A percentile compares a stretch with the other conserved stretches of the same genome.
Conservation (phyloP, 2,113 vertebrate species). For the Archocentrus centrarchus region DNA sequence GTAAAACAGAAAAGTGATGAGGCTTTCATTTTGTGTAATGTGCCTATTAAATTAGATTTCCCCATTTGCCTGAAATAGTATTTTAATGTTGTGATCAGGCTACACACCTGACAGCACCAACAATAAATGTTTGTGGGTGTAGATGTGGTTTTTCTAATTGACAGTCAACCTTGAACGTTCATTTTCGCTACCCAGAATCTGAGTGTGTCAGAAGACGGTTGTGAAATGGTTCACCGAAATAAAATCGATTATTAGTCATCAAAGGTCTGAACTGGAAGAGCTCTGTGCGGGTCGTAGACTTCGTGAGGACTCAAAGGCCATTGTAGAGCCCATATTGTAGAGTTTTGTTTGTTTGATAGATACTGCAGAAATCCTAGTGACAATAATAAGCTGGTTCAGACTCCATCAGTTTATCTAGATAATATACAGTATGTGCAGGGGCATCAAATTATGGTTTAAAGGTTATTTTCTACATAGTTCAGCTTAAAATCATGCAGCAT, state of each 20-base stretch:
- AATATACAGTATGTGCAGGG: background rate
- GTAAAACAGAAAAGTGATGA: background rate
- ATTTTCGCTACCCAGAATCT: background rate
- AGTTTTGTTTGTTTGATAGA: background rate
- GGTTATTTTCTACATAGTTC: background rate
- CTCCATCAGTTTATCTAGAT: background rate
- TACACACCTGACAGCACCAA: background rate
- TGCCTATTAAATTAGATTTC: conserved; percentile 18
- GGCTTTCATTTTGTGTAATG: background rate
- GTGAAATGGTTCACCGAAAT: background rate
- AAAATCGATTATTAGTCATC: background rate
- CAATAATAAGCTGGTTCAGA: background rate
- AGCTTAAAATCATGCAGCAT: background rate
- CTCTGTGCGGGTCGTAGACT: background rate
- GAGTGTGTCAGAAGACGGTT: background rate
- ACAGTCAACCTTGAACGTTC: conserved; percentile 10
- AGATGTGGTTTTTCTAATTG: background rate
- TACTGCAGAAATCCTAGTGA: conserved; percentile 3
- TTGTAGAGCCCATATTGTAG: background rate
- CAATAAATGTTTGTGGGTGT: background rate
- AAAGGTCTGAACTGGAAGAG: background rate
- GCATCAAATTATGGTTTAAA: background rate
- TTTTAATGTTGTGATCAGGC: conserved; percentile 12
- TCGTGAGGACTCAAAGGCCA: background rate
- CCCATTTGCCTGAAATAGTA: background rate